Base-by-base conservation (phyloP, 2,113 vertebrate species). In the Crocuta crocuta region DNA sequence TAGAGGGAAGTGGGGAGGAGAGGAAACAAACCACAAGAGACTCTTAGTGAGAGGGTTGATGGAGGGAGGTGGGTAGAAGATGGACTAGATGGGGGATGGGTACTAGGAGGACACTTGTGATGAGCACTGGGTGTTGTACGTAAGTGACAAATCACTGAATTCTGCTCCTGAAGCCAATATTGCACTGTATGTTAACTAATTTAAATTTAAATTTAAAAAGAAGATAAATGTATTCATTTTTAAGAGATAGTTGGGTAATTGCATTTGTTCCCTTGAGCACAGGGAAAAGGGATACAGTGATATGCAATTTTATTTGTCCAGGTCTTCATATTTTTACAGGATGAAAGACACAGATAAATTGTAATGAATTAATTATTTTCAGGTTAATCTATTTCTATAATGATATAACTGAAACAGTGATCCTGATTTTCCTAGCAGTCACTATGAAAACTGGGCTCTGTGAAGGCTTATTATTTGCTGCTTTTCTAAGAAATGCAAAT, bases 281-380 rank as follows among this genome's bases (percentile, higher is more conserved):
- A 26, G 17, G 23, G 39, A 21, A 83, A 94, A 68, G 84, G 53
- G 63, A 39, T 71, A 92, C 2, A 70, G 8, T 94, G 19, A 96
- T 92, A 91, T 76, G 35, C 16, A 81, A 9, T 92, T 97, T 63
- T 78, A 43, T 82, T 85, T 89, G 31, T 80, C 39, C 55, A 50
- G 26, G 15, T 89, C 19, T 94, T 91, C 61, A 53, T 84, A 91
- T 91, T 71, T 39, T 96, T 90, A 74, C 80, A 79, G 90, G 90
- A 88, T 82, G 33, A 85, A 28, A 84, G 50, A 43, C 55, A 24
- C 28, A 48, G 66, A 33, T 2, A 23, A 55, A 73, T 61, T 81
- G 4, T 85, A 89, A 94, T 79, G 24, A 90, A 65, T 66, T 58
- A 74, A 31, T 71, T 79, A 33, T 85, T 85, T 92, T 95, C 78